Evolutionary conservation across 2,113 vertebrate species (phyloP), one percentile per base, ranked within the genome.

Genomic region (Coptodon rendalli): DNA sequence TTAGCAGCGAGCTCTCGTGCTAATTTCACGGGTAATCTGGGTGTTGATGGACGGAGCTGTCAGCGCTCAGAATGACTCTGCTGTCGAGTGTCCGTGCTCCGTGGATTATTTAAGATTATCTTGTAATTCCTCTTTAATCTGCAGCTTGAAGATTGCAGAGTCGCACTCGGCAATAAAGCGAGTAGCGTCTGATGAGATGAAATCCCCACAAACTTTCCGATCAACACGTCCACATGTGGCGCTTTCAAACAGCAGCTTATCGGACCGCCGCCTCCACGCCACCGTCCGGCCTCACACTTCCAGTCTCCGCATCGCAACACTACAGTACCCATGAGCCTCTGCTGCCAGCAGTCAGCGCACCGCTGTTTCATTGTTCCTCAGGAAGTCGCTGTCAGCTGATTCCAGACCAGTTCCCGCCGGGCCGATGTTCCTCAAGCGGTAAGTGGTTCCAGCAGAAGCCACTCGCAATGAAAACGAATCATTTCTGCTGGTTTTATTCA

Each of bases 71-170:
- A 95, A 95, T 87, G 96, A 96, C 96, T 96, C 96, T 96, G 96
- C 97, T 94, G 96, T 96, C 96, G 95, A 96, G 96, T 95, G 96
- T 97, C 97, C 97, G 97, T 97, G 97, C 97, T 96, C 97, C 93
- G 97, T 97, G 97, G 98, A 98, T 98, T 98, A 98, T 97, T 99
- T 96, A 96, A 98, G 97, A 97, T 99, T 98, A 98, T 97, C 94
- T 96, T 97, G 97, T 98, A 99, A 99, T 98, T 97, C 98, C 97
- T 76, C 61, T 86, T 97, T 98, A 98, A 98, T 98, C 97, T 97
- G 94, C 92, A 93, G 96, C 97, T 97, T 97, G 96, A 98, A 98
- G 94, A 97, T 98, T 97, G 97, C 94, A 96, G 96, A 97, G 95
- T 95, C 96, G 94, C 96, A 97, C 97, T 97, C 96, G 95, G 96